Evolutionary conservation across 2,113 vertebrate genomes (phyloP), one percentile per base, ranked within the genome.

Genomic region (Scophthalmus maximus): DNA sequence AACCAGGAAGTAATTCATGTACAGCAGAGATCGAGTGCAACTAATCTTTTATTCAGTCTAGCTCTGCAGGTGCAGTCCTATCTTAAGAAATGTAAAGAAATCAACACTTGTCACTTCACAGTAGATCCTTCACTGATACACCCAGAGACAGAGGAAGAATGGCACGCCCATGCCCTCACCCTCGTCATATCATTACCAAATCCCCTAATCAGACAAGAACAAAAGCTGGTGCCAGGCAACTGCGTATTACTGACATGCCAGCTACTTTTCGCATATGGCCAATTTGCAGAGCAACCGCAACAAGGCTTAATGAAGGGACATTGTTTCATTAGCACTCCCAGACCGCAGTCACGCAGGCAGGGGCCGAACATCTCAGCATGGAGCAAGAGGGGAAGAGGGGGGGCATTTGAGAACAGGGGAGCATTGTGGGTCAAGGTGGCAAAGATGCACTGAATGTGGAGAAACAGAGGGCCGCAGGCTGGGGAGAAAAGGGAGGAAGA

Each of bases 141-240:
- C 42, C 56, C n/a, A 47, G 42, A 61, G 83, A 81, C 38, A 62
- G 79, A 84, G 75, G 83, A 75, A 22, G 17, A 58, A 69, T 69
- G 77, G 68, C 66, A 69, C 68, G 22, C 73, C 79, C 78, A n/a
- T n/a, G 47, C 63, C 46, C 53, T 85, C 69, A 55, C 56, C 73
- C 69, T 53, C 63, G 77, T 85, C 73, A 64, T 79, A 79, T 89
- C 79, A 87, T 86, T 87, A 83, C 73, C 79, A 86, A 81, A 87
- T 84, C 53, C 76, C 62, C 65, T 76, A 84, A 88, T 87, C 80
- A 53, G 47, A 75, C 49, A 63, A 64, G 66, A 78, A 84, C 69
- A 88, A 82, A 90, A 79, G 80, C 70, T 6, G 44, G 72, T 76
- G 80, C 79, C 75, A 78, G 80, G 72, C 84, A 76, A 68, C 80